Evolutionary conservation across 2,113 vertebrate genomes (phyloP), one percentile per base, ranked within the genome.

Genomic region (Empidonax alnorum): DNA sequence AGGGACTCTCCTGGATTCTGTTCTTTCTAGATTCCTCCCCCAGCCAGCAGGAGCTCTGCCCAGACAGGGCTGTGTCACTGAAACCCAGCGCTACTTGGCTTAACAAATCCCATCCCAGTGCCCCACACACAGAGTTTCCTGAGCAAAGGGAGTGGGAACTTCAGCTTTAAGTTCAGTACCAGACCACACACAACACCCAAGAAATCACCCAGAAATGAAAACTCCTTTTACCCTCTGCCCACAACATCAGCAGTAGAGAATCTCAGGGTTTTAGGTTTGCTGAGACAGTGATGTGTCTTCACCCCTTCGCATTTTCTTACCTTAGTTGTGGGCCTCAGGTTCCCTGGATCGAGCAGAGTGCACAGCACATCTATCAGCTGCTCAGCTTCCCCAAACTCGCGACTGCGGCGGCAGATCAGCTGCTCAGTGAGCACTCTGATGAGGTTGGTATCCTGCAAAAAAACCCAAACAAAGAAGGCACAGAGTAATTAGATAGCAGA

Each of bases 341-440:
- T 99, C 94, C 99, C 98, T 5, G 99, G 99, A 97, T 99, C 99
- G 24, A 99, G 99, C 76, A 99, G 98, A 8, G 99, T 99, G 89
- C 99, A 98, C 90, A 99, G 98, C 59, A 99, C 98, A 85, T 99
- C 99, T 99, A 99, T 99, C 85, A 99, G 93, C 97, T 99, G 99
- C 91, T 99, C 99, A 12, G 99, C 99, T 17, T 99, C 99, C 49
- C 99, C 99, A n/a, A 99, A 97, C 82, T 99, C 99, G 12, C 98
- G 99, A 94, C 99, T 99, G 8, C 98, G 98, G 93, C 99, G 99
- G 74, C 98, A 99, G 91, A 99, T 99, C 99, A 99, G 99, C 98
- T 99, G 99, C 97, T 99, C 99, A 94, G 99, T 99, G 86, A 99
- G 98, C 66, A 99, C 98, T 50, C 99, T 99, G 94, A 99, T 99